Evolutionary conservation across 2,113 vertebrate genomes (phyloP).

Genomic region (Micronisus gabar): DNA sequence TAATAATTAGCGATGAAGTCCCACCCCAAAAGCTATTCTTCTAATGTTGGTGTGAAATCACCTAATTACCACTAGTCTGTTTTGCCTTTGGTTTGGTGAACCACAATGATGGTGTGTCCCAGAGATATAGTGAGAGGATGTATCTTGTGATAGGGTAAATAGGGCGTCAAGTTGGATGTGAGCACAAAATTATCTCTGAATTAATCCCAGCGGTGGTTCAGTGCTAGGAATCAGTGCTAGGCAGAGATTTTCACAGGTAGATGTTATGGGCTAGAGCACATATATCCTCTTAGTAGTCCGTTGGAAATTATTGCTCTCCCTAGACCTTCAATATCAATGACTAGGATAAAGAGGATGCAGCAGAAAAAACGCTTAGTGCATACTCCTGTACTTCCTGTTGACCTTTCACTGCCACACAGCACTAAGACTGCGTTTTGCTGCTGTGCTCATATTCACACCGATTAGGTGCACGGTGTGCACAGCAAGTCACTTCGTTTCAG

Average conservation of each 20-base stretch:
- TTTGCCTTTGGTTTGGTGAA: background rate
- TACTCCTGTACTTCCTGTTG: background rate
- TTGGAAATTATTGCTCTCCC: background rate
- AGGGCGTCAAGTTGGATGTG: background rate
- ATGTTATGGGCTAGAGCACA: background rate
- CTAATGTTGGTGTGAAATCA: background rate
- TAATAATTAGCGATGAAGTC: background rate
- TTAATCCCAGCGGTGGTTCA: background rate
- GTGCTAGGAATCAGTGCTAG: background rate
- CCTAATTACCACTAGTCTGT: background rate
- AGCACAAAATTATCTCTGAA: background rate
- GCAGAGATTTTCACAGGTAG: background rate
- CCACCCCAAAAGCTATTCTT: background rate
- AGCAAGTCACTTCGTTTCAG: background rate
- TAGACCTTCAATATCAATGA: background rate
- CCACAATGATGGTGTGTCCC: background rate
- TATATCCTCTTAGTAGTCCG: background rate
- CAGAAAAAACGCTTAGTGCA: background rate
- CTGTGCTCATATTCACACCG: background rate
- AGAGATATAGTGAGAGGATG: background rate
- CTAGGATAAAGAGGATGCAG: background rate
- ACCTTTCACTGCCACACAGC: background rate
- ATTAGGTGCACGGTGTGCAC: background rate
- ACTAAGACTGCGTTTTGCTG: background rate
- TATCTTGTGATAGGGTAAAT: background rate